Conservation (phyloP, 2,888 invertebrate genomes). For the Callyntrura sp. region DNA sequence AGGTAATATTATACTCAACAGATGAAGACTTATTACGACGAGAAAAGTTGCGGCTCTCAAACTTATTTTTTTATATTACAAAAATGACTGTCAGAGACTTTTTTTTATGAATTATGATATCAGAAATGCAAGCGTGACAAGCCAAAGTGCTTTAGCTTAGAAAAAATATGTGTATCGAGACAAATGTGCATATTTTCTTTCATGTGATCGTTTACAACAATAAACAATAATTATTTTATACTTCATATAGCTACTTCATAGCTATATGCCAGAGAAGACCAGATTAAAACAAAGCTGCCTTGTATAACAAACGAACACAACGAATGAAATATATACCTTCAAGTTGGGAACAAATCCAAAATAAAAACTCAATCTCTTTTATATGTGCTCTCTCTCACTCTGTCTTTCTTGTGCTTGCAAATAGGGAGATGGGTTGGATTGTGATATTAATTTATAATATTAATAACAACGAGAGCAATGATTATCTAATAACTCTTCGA, state of each 20-base stretch:
- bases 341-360: conserved; percentile 69
- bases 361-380: not conserved
- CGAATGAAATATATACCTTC: not conserved
- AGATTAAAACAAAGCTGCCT: not conserved
- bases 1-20: not conserved
- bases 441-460: conserved; percentile 67
- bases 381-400: not conserved
- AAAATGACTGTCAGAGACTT: conserved; percentile 19
- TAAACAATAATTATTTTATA: conserved; percentile 9
- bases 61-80: not conserved
- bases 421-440: conserved; percentile 60
- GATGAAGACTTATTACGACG: conserved; percentile 31
- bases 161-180: conserved; percentile 35
- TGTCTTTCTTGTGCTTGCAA: not conserved
- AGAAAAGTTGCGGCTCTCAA: not conserved
- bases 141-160: conserved; percentile 53
- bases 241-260: not conserved
- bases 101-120: conserved; percentile 76
- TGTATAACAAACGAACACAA: not conserved
- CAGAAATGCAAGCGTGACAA: conserved; percentile 75
- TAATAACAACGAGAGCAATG: conserved; percentile 57
- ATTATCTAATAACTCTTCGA: conserved; percentile 76
- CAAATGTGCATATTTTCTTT: conserved; percentile 13
- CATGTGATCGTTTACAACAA: not conserved
- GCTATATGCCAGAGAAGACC: not conserved